A percentile compares a stretch with the other conserved stretches of the same genome.
Evolutionary conservation across 2,888 invertebrate species (phyloP).

Genomic region (Agonopterix alstromeriana): DNA sequence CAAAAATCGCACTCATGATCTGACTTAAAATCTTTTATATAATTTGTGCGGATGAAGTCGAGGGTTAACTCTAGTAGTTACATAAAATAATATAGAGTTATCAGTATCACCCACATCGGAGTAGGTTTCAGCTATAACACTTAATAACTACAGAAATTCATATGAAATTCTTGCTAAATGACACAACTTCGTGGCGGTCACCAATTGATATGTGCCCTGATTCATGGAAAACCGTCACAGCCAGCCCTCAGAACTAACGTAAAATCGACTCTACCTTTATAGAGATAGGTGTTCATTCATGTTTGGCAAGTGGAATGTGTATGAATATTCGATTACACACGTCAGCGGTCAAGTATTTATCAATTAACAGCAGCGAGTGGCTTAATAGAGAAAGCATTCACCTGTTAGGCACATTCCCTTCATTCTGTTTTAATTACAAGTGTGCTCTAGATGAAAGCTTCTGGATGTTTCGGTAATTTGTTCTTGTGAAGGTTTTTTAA

Average conservation of each 20-base stretch:
- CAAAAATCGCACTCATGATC: too few relatives aligned
- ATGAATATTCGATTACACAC: conserved; percentile 72
- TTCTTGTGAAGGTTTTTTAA: too few relatives aligned
- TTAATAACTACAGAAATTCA: conserved; percentile 16
- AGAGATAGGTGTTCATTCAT: background rate
- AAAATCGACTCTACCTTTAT: conserved; percentile 14
- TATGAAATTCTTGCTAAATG: conserved; percentile 28
- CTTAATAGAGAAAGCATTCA: conserved; percentile 62
- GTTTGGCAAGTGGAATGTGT: conserved; percentile 22
- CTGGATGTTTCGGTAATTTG: too few relatives aligned
- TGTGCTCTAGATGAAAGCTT: background rate
- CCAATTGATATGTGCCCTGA: conserved; percentile 22
- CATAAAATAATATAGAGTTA: too few relatives aligned
- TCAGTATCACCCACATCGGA: background rate
- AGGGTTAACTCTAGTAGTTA: too few relatives aligned
- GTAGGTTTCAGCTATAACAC: background rate
- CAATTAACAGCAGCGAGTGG: conserved; percentile 49
- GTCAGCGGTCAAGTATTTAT: conserved; percentile 68
- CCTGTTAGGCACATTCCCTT: conserved; percentile 42
- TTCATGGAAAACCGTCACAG: conserved; percentile 10
- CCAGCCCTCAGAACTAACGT: background rate
- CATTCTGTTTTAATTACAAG: conserved; percentile 44
- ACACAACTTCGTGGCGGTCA: conserved; percentile 21
- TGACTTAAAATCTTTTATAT: too few relatives aligned
- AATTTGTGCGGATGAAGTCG: too few relatives aligned